Evolutionary conservation across 2,797 vertebrate genomes (phyloP).

Genomic region (Poeciliopsis gracilis): DNA sequence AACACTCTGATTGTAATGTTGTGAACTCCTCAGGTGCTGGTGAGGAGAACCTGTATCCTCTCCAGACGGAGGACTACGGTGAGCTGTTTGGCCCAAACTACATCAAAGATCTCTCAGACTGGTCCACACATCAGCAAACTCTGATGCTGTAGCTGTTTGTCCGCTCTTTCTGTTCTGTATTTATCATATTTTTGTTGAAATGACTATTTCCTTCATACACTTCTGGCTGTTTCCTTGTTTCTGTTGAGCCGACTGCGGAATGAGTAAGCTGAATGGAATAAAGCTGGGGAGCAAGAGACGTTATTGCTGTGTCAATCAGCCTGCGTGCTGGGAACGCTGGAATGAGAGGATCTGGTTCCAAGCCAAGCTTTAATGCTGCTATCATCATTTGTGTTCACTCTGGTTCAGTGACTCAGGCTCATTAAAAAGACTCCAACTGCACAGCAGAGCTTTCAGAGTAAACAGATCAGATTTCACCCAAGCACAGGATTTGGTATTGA

Average conservation of each 20-base stretch:
- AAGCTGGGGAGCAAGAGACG: neutral
- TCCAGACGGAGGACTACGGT: slow-evolving; percentile 56
- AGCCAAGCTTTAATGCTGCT: slow-evolving; percentile 67
- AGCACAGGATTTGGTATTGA: slow-evolving; percentile 13
- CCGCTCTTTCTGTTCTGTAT: neutral
- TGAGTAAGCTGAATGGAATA: slow-evolving; percentile 36
- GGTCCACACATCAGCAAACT: slow-evolving; percentile 62
- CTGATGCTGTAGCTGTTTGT: slow-evolving; percentile 34
- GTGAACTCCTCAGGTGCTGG: slow-evolving; percentile 50
- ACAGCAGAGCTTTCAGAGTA: slow-evolving; percentile 24
- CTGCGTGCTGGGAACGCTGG: slow-evolving; percentile 52
- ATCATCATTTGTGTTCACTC: slow-evolving; percentile 44
- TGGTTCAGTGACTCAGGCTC: slow-evolving; percentile 52
- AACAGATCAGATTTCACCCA: slow-evolving; percentile 57
- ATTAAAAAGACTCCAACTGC: slow-evolving; percentile 52
- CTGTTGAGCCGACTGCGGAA: slow-evolving; percentile 37
- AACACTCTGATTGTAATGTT: neutral
- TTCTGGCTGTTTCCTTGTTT: slow-evolving; percentile 13
- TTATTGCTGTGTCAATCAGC: slow-evolving; percentile 47
- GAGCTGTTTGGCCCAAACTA: slow-evolving; percentile 61
- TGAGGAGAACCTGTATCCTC: slow-evolving; percentile 54
- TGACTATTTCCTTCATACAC: neutral
- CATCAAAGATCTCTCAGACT: slow-evolving; percentile 67
- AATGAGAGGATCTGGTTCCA: slow-evolving; percentile 70
- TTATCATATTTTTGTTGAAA: neutral